These are phyloP conservation scores for Parotia lawesii DNA, from an alignment of 2,113 vertebrate genomes.

Conservation along the genomic window DNA sequence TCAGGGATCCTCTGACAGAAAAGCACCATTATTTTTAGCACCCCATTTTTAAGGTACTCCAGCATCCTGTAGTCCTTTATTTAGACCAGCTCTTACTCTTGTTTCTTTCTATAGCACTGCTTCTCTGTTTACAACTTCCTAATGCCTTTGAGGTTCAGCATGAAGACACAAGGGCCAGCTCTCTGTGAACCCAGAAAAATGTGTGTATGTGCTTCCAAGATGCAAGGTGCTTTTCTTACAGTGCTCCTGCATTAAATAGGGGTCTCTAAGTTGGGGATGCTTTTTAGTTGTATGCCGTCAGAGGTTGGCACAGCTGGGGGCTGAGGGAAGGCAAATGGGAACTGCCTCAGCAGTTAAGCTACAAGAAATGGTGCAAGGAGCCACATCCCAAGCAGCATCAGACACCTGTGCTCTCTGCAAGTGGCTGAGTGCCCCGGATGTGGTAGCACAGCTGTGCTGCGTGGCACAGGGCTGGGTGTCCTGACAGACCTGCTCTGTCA, in stretches of 20 bases:
- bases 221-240: not conserved
- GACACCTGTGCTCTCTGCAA: accelerated
- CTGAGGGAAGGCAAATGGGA: not conserved
- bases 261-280: accelerated
- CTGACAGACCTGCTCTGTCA: not conserved
- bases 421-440: not conserved
- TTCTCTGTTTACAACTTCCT: not conserved
- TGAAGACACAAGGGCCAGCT: not conserved
- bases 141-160: not conserved
- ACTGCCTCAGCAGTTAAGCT: not conserved
- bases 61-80: not conserved
- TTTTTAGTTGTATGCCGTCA: not conserved
- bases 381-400: not conserved
- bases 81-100: not conserved
- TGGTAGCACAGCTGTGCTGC: not conserved
- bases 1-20: not conserved
- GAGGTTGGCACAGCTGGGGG: not conserved
- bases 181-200: not conserved
- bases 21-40: not conserved
- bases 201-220: not conserved
- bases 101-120: not conserved
- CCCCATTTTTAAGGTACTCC: not conserved
- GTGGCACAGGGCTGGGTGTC: not conserved
- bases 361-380: not conserved
- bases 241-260: not conserved